These are phyloP conservation scores for Argentina silus DNA, from an alignment of 2,797 vertebrate genomes.

Conservation along the genomic window DNA sequence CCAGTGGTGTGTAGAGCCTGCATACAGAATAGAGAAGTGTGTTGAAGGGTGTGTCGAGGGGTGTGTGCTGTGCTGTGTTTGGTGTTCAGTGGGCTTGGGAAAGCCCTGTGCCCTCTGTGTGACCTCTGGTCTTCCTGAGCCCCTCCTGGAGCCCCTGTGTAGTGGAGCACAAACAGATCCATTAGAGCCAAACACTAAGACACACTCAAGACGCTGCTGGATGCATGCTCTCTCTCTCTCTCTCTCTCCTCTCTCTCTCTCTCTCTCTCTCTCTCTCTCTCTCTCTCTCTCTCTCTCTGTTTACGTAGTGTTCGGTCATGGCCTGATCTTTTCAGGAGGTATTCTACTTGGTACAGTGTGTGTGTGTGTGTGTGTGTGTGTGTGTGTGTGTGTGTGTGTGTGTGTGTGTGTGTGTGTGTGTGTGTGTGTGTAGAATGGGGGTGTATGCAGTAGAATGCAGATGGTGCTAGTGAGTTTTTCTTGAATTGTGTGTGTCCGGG, in stretches of 20 bases:
- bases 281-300: too few relatives aligned
- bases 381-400: too few relatives aligned
- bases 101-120: background rate
- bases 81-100: background rate
- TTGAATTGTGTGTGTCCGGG: background rate
- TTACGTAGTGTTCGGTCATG: too few relatives aligned
- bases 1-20: background rate
- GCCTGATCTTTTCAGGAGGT: too few relatives aligned
- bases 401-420: background rate
- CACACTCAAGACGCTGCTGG: background rate
- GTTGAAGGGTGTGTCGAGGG: background rate
- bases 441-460: too few relatives aligned
- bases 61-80: background rate
- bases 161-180: background rate
- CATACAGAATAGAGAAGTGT: background rate
- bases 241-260: too few relatives aligned
- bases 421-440: background rate
- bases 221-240: too few relatives aligned
- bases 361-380: too few relatives aligned
- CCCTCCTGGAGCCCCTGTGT: background rate
- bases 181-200: background rate
- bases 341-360: too few relatives aligned
- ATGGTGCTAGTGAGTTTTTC: too few relatives aligned
- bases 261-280: too few relatives aligned
- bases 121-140: background rate